Conservation (phyloP, 2,888 invertebrate species). For the Meiosimyza decipiens region DNA sequence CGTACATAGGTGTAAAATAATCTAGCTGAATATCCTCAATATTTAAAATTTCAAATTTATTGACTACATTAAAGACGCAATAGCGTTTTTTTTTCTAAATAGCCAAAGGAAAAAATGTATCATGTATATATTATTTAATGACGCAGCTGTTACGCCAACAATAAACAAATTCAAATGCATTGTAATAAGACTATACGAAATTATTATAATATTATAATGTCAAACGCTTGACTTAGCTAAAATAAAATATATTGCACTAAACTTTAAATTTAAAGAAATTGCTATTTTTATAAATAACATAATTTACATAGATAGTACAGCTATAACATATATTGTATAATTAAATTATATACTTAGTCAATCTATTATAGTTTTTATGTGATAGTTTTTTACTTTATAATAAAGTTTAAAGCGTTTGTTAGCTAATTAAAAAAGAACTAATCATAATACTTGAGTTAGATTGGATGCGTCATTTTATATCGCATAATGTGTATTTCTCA, state of each 20-base stretch:
- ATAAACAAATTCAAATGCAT: too few relatives aligned
- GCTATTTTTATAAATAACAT: conserved; percentile 2
- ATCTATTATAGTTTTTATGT: neutral
- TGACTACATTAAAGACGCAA: too few relatives aligned
- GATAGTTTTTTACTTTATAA: conserved; percentile 16
- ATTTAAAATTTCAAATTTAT: too few relatives aligned
- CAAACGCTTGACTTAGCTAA: neutral
- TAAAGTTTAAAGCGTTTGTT: conserved; percentile 34
- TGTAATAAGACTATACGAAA: too few relatives aligned
- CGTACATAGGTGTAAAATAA: too few relatives aligned
- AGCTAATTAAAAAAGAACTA: conserved; percentile 29
- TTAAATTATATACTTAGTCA: conserved; percentile 20
- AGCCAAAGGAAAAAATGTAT: too few relatives aligned
- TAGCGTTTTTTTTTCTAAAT: too few relatives aligned
- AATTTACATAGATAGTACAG: conserved; percentile 4
- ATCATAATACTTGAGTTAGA: conserved; percentile 40
- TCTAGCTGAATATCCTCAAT: too few relatives aligned
- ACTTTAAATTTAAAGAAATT: conserved; percentile 11
- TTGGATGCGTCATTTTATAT: conserved; percentile 16
- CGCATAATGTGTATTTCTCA: conserved; percentile 23
- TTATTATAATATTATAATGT: too few relatives aligned
- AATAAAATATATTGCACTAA: conserved; percentile 41
- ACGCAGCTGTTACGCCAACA: too few relatives aligned
- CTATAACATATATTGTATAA: conserved; percentile 12
- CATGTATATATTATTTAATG: too few relatives aligned